These are phyloP conservation scores for Martes martes DNA, from an alignment of 2,113 vertebrate species.

Conservation along the genomic window DNA sequence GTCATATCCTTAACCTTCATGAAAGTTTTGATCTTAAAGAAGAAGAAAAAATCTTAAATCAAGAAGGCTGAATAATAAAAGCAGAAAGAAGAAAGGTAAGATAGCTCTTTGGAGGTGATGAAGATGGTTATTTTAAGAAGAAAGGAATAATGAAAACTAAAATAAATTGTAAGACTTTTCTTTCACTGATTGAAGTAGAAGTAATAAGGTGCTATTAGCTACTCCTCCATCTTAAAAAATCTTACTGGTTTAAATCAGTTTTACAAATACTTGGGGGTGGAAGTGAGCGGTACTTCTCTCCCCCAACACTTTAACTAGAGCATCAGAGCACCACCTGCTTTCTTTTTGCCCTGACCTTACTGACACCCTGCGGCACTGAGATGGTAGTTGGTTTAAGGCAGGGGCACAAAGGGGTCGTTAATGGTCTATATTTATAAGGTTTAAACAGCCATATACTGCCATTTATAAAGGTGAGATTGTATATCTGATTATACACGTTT, in stretches of 20 bases:
- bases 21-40: neutral
- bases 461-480: neutral
- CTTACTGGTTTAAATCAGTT: neutral
- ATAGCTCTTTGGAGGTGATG: neutral
- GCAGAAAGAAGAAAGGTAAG: neutral
- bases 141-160: neutral
- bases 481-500: neutral
- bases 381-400: neutral
- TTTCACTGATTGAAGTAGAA: neutral
- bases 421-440: neutral
- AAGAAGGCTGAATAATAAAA: neutral
- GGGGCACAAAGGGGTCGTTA: accelerated
- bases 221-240: neutral
- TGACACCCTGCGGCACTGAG: neutral
- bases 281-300: neutral
- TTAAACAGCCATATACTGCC: neutral
- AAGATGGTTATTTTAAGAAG: neutral
- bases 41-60: neutral
- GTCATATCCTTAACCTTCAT: neutral
- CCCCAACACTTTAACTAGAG: accelerated
- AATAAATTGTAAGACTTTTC: neutral
- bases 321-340: accelerated
- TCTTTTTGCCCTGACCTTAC: neutral
- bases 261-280: neutral
- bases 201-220: neutral